Percentiles rank a stretch among this genome's conserved stretches.
Conservation (phyloP, 2,888 invertebrate genomes). For the Caenorhabditis afra region DNA sequence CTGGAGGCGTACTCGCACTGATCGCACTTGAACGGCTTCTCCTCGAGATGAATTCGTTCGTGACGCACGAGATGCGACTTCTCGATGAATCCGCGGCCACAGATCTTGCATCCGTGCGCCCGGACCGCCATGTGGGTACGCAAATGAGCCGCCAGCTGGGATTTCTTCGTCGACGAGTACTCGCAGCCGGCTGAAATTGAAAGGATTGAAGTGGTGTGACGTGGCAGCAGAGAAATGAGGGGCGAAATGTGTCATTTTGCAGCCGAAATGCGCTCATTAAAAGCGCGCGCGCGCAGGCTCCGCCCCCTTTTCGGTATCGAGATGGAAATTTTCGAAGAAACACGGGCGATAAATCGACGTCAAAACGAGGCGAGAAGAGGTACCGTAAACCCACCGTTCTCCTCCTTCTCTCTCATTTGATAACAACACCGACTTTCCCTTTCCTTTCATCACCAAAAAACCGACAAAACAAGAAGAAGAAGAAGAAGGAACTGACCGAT, state of each 20-base stretch:
- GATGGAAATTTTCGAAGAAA: neutral
- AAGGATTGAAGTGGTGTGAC: too few species aligned
- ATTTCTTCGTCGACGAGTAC: slow-evolving; percentile 83
- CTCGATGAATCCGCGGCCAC: slow-evolving; percentile 85
- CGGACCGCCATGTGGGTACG: slow-evolving; percentile 84
- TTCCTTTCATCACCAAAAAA: too few species aligned
- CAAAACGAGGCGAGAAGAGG: neutral
- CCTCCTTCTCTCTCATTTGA: too few species aligned
- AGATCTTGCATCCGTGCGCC: slow-evolving; percentile 83
- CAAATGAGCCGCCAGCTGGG: slow-evolving; percentile 85
- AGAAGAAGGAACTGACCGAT: slow-evolving; percentile 52
- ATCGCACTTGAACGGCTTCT: slow-evolving; percentile 85
- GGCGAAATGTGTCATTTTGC: neutral
- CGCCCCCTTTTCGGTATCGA: too few species aligned
- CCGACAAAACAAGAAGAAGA: too few species aligned
- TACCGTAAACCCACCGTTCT: too few species aligned
- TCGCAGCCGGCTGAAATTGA: slow-evolving; percentile 63
- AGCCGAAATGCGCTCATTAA: neutral
- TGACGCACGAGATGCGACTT: slow-evolving; percentile 86
- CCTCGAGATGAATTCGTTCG: slow-evolving; percentile 85
- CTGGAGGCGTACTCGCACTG: slow-evolving; percentile 86
- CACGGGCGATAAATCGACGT: neutral
- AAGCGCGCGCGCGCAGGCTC: too few species aligned
- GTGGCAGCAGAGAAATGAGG: too few species aligned
- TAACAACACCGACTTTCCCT: too few species aligned